A percentile compares a stretch with the other conserved stretches of the same genome.
Evolutionary conservation across 2,888 invertebrate genomes (phyloP).

Genomic region (Pinctada fucata): DNA sequence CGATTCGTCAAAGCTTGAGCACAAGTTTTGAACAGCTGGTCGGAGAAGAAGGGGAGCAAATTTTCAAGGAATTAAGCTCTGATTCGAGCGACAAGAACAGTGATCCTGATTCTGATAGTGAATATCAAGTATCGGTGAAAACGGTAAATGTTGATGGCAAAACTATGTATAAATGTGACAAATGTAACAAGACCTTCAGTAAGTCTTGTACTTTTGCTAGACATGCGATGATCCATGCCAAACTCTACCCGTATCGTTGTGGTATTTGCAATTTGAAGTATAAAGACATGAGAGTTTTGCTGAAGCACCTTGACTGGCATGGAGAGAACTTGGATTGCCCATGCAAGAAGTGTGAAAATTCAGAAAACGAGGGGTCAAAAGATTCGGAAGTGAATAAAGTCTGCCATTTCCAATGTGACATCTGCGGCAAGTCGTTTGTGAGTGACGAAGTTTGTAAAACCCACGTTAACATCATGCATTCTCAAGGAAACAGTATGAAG

Average conservation of each 20-base stretch:
- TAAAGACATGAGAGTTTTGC: constrained; percentile 38
- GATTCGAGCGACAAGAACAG: constrained; percentile 6
- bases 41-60: constrained; percentile 13
- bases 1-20: background rate
- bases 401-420: constrained; percentile 47
- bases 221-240: constrained; percentile 37
- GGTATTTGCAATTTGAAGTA: constrained; percentile 38
- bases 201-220: constrained; percentile 38
- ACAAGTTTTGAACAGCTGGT: background rate
- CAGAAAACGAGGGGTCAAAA: constrained; percentile 27
- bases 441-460: constrained; percentile 34
- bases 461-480: constrained; percentile 31
- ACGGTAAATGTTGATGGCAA: constrained; percentile 37
- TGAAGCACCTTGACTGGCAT: constrained; percentile 37
- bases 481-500: constrained; percentile 16
- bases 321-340: constrained; percentile 38
- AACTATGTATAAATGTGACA: constrained; percentile 38
- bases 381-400: constrained; percentile 16
- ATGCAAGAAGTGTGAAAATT: constrained; percentile 38
- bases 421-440: constrained; percentile 50
- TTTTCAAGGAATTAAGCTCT: constrained; percentile 14
- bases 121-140: constrained; percentile 37
- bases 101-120: constrained; percentile 19
- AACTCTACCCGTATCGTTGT: constrained; percentile 40
- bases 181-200: constrained; percentile 35